Evolutionary conservation across 2,797 vertebrate genomes (phyloP), one percentile per base, ranked within the genome.

Genomic region (Silurus lanzhouensis): DNA sequence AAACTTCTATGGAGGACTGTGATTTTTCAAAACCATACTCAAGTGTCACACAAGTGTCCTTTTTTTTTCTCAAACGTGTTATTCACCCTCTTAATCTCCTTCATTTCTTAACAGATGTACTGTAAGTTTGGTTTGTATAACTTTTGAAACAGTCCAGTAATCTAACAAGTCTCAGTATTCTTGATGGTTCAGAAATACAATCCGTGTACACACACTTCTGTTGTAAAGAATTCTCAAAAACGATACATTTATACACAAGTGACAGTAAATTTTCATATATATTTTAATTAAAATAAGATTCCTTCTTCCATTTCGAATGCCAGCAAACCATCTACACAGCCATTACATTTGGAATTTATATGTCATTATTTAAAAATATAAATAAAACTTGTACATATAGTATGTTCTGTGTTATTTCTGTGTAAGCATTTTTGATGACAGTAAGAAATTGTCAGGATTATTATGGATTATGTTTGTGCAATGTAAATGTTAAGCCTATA

Each of bases 321-420:
- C 89, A 91, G 92, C 92, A 90, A 91, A 89, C 27, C 90, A 90
- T 82, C 58, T 78, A 90, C 89, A 91, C 87, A 85, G 57, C 76
- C 79, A 57, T 46, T 75, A 79, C 83, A 88, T 93, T 93, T 91
- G 90, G 85, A 91, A 87, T 89, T 89, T 91, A 93, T 84, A 87
- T 85, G 92, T 93, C 87, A 91, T 93, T 94, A 92, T 94, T 93
- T 84, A 91, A 91, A 90, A 90, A 89, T 91, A 91, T 91, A 92
- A 94, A 92, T 95, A 95, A 94, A 95, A 93, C 89, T 89, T 92
- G 91, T 68, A 60, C 91, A 86, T 91, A 85, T 92, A 92, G 85
- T 1, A 64, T 57, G 72, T 83, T 27, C 63, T 38, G 44, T 81
- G 1, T 44, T 46, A 5, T 74, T 31, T n/a, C 46, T 81, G 13